Evolutionary conservation across 2,888 invertebrate genomes (phyloP), one percentile per base, ranked within the genome.

Genomic region (Nomada fucata): DNA sequence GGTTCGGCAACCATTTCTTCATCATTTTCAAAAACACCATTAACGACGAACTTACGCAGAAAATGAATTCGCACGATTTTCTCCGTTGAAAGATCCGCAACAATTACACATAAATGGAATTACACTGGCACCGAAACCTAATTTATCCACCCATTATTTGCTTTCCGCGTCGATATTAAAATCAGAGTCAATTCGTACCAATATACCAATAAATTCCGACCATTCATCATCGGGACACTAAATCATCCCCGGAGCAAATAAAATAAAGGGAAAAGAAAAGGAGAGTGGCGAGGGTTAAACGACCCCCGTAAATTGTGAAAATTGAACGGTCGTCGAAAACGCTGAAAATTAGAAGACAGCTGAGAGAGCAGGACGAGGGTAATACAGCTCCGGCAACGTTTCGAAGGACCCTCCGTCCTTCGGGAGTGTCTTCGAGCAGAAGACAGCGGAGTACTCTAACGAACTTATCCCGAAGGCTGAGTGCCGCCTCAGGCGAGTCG

Each of bases 401-500:
- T 60, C 73, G 79, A 76, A 83, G 61, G 83, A 87, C 85, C 84
- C 86, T 82, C 72, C 81, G 76, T 89, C 90, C 89, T 90, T 82
- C 88, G 89, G 89, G 88, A 89, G 86, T 79, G 88, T 86, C 90
- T 86, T 80, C 84, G 83, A 84, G 84, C 79, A 83, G 86, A 85
- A 85, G 83, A 85, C 86, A 83, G 85, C 82, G 59, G 77, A 78
- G 82, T 67, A 79, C 86, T 79, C 89, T 92, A 91, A 92, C 92
- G 89, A 92, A 92, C 91, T 92, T 91, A 92, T 89, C 87, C 86
- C 86, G 79, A 80, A 86, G 81, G 81, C 84, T 86, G 88, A 87
- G 88, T 86, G 85, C 86, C 74, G 88, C 87, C 82, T 76, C 71
- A 74, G 76, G 83, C 76, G 68, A 29, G 29, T 80, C 60, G 57